Conservation (phyloP, 1,140 invertebrate species). For the Charaxes varanes region DNA sequence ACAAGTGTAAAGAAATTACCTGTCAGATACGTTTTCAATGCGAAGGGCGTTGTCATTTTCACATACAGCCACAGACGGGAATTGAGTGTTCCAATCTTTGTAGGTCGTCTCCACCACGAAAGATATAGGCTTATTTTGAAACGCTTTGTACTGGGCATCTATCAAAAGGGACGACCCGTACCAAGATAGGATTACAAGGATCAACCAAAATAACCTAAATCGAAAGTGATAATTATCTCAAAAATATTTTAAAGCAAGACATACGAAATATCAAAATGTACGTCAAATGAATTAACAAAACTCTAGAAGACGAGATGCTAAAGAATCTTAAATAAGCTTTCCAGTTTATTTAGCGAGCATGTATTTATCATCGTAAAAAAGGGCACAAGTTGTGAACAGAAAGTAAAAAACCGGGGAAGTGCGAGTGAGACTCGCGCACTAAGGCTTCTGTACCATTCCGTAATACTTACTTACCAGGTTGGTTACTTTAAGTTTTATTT, state of each 20-base stretch:
- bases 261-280: no score
- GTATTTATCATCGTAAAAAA: no score
- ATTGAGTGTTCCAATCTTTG: conserved; percentile 80
- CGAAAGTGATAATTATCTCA: conserved; percentile 1
- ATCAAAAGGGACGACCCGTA: conserved; percentile 77
- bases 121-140: conserved; percentile 77
- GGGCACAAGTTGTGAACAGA: no score
- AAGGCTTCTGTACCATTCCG: no score
- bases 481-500: no score
- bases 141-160: conserved; percentile 75
- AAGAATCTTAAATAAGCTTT: no score
- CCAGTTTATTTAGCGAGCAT: no score
- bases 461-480: no score
- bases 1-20: conserved; percentile 51
- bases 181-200: conserved; percentile 78
- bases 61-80: conserved; percentile 79
- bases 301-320: no score
- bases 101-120: conserved; percentile 83
- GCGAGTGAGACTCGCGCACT: no score
- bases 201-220: conserved; percentile 77
- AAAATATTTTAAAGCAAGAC: background rate
- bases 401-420: no score
- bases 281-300: no score
- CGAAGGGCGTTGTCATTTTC: conserved; percentile 77
- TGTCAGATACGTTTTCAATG: conserved; percentile 76